phyloP scores from a whole-genome alignment of 2,888 invertebrate genomes.

The Noctua comes region DNA sequence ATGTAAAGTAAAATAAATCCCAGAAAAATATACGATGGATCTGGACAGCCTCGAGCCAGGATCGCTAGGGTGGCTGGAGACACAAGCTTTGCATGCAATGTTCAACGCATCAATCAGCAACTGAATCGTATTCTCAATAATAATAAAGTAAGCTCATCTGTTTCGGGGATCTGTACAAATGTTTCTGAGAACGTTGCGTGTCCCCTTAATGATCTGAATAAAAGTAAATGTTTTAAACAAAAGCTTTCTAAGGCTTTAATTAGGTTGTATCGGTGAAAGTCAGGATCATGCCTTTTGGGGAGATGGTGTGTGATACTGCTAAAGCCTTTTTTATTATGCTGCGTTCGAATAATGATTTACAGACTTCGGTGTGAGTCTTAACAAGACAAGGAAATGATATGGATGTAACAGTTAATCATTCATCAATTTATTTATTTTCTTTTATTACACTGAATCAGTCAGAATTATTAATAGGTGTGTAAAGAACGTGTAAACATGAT shows the following conservation, averaged over 20 bases:
- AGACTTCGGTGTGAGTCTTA: conserved; percentile 7
- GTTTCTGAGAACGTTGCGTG: conserved; percentile 80
- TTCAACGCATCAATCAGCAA: conserved; percentile 78
- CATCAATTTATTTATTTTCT: conserved; percentile 33
- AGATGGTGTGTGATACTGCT: conserved; percentile 38
- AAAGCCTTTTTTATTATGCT: conserved; percentile 1
- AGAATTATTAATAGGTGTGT: conserved; percentile 55
- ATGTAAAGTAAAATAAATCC: conserved; percentile 50
- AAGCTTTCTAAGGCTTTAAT: conserved; percentile 65
- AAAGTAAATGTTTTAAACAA: conserved; percentile 66
- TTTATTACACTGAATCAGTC: conserved; percentile 33
- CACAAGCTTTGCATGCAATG: conserved; percentile 73
- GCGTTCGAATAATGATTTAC: conserved; percentile 32
- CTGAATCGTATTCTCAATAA: conserved; percentile 76
- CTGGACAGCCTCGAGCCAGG: conserved; percentile 47
- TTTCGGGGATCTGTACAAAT: conserved; percentile 79
- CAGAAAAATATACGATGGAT: conserved; percentile 45
- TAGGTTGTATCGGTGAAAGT: conserved; percentile 62
- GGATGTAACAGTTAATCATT: conserved; percentile 41
- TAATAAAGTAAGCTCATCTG: conserved; percentile 80
- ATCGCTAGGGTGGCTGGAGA: conserved; percentile 56
- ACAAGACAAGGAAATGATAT: conserved; percentile 22
- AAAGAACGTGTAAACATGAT: conserved; percentile 61
- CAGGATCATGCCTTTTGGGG: conserved; percentile 43
- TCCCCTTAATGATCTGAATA: conserved; percentile 66